Percentiles rank a stretch among this genome's conserved stretches.
These are phyloP conservation scores for Rhysida immarginata DNA, from an alignment of 1,140 invertebrate species.

Conservation along the genomic window DNA sequence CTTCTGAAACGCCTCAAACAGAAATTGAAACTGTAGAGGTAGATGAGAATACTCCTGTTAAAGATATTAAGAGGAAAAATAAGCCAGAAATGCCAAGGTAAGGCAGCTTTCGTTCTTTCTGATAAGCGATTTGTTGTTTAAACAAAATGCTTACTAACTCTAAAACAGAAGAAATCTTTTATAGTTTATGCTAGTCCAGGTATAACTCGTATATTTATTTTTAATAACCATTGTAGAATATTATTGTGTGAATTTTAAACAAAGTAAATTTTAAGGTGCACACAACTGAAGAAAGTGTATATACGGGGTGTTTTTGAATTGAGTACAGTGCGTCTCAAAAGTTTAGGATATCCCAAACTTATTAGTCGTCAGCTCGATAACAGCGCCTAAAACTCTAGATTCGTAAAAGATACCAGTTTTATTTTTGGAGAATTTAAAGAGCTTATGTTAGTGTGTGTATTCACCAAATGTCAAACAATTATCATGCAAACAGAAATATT, in stretches of 20 bases:
- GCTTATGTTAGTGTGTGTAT: no score
- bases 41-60: slow-evolving; percentile 20
- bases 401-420: no score
- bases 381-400: no score
- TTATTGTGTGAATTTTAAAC: neutral
- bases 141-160: neutral
- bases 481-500: no score
- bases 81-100: neutral
- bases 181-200: neutral
- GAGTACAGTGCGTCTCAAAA: no score
- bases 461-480: no score
- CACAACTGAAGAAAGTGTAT: no score
- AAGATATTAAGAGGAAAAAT: slow-evolving; percentile 11
- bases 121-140: neutral
- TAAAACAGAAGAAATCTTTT: neutral
- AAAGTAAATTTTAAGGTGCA: neutral
- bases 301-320: no score
- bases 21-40: slow-evolving; percentile 37
- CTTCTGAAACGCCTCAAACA: slow-evolving; percentile 35
- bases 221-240: neutral
- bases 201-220: neutral
- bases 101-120: no score
- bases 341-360: no score
- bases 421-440: no score
- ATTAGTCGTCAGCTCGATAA: no score